Conservation (phyloP, 64 coral and sea anemone genomes). For the Dendrophyllia cribrosa region DNA sequence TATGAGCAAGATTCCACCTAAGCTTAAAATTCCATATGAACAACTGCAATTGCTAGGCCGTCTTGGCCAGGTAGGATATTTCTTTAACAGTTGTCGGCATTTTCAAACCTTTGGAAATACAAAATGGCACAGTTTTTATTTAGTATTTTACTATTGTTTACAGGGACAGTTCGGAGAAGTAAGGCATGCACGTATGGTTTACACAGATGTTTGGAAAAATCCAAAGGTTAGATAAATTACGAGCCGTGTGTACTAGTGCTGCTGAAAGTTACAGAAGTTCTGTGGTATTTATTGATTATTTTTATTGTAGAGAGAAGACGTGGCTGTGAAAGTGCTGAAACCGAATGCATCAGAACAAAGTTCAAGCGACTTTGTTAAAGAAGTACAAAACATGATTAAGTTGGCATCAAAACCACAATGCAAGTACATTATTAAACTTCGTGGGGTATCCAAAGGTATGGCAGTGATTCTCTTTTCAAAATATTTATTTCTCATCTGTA, state of each 20-base stretch:
- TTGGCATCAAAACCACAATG: neutral
- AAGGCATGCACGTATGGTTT: constrained; percentile 5
- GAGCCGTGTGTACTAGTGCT: too few relatives aligned
- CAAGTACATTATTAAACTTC: constrained; percentile 23
- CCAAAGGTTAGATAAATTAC: constrained; percentile 5
- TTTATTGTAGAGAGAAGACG: constrained; percentile 24
- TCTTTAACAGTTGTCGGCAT: neutral
- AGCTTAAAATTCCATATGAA: constrained; percentile 19
- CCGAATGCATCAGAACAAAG: neutral
- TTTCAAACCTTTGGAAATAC: too few relatives aligned
- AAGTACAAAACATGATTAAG: constrained; percentile 51
- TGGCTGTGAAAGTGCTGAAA: constrained; percentile 56
- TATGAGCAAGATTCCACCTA: neutral
- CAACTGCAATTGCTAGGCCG: neutral
- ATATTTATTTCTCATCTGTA: neutral
- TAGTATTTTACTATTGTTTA: neutral
- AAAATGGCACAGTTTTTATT: neutral
- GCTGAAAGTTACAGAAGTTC: too few relatives aligned
- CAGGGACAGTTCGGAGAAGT: constrained; percentile 44
- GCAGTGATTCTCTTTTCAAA: neutral
- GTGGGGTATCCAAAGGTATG: constrained; percentile 51
- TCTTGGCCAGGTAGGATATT: neutral
- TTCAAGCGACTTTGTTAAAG: constrained; percentile 53
- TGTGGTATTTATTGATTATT: neutral
- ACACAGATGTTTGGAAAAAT: neutral